Evolutionary conservation across 2,888 invertebrate genomes (phyloP), one percentile per base, ranked within the genome.

Genomic region (Gastrophysa polygoni): DNA sequence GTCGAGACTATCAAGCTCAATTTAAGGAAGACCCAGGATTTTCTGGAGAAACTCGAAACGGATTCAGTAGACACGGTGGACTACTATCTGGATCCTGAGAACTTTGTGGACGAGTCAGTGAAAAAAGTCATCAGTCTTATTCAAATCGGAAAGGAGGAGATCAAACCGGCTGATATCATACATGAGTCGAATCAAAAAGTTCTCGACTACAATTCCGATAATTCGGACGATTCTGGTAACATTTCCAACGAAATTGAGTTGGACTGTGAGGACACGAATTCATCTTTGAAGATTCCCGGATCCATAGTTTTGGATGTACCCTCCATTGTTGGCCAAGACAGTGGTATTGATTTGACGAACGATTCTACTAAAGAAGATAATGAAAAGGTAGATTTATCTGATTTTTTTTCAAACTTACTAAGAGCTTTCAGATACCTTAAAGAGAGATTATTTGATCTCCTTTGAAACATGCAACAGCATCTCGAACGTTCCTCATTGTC

Each of bases 151-250:
- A 20, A 58, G 17, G 29, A 56, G 11, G 24, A 55, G 6, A 43
- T 52, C 16, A 60, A 61, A 38, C 28, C 50, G 6, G 47, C 8
- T 16, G 34, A 43, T 34, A 52, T 8, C 5, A n/a, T 59, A 11
- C 61, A 56, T 21, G 32, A 32, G n/a, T n/a, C 43, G 10, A 49
- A 58, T 10, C 69, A 72, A 20, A 67, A 68, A 46, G 60, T 64
- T 28, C 59, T 75, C 57, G 76, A 86, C 79, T 85, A 86, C 69
- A 85, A 85, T 68, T 89, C 89, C 5, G 89, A 89, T 73, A 90
- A 91, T 73, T 75, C 91, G 61, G 91, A 92, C 73, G 92, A 92
- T 82, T 91, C 91, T 59, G 92, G 92, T 63, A 91, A 92, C 81
- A 91, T 91, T 71, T 91, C 91, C 52, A 91, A 90, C 76, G 91